Percentiles rank a stretch among this genome's conserved stretches.
These are phyloP conservation scores for Pseudomyrmex gracilis DNA, from an alignment of 1,140 invertebrate genomes.

Conservation along the genomic window DNA sequence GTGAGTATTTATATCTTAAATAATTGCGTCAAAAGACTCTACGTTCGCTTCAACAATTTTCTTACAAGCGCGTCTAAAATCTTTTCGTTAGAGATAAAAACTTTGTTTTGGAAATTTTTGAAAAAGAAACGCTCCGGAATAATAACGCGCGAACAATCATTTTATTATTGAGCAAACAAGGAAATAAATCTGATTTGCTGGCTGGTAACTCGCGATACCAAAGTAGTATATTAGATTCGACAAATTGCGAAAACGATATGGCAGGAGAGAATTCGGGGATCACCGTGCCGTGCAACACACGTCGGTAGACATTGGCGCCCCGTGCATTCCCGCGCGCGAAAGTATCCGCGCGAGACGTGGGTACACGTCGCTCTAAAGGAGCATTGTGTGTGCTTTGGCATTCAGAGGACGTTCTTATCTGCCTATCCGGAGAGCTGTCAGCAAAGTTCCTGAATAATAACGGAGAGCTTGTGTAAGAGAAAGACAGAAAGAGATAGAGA, in stretches of 20 bases:
- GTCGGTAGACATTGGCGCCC: constrained; percentile 56
- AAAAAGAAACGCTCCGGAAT: no score
- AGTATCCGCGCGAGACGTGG: constrained; percentile 71
- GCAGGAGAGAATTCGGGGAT: constrained; percentile 48
- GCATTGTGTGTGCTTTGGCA: constrained; percentile 84
- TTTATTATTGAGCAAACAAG: no score
- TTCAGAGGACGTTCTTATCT: constrained; percentile 85
- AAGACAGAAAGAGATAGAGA: constrained; percentile 63
- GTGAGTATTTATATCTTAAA: no score
- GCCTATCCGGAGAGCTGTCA: constrained; percentile 85
- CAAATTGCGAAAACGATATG: constrained; percentile 27
- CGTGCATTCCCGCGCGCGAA: constrained; percentile 46
- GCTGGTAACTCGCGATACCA: background rate
- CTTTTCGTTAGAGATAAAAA: no score
- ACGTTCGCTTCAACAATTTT: no score
- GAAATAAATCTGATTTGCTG: background rate
- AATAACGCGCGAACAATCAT: no score
- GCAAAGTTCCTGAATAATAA: constrained; percentile 86
- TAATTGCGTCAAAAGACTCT: no score
- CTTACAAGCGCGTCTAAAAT: no score
- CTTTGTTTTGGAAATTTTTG: no score
- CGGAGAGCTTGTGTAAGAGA: constrained; percentile 68
- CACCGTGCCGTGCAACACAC: constrained; percentile 15
- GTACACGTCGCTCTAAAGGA: constrained; percentile 71
- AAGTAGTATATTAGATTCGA: background rate